Evolutionary conservation across 1,140 invertebrate genomes (phyloP), one percentile per base, ranked within the genome.

Genomic region (Antheraea mylitta): DNA sequence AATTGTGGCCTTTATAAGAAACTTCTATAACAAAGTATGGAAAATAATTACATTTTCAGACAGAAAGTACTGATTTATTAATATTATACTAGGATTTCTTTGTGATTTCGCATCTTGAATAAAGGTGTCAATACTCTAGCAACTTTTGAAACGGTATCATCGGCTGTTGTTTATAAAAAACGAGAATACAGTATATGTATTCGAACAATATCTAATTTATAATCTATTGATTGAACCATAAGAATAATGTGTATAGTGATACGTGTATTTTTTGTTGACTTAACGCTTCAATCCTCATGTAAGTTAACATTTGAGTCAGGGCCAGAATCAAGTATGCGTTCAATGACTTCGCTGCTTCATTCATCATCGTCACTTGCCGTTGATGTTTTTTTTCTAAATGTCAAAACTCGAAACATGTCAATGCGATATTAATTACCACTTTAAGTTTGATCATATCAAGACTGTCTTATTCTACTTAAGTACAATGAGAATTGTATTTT

Each of bases 341-440:
- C 64, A 65, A 48, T 65, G 64, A 65, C 64, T 65, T 42, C 38
- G 19, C 64, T 65, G 18, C 48, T 65, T 65, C 64, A 65, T 65
- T 63, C 64, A 48, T 65, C 64, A 65, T 65, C 37, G 38, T 42
- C 38, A 42, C 38, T 42, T 42, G 38, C 8, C 38, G 38, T 42
- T 8, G 38, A 42, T 38, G 18, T 13, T 18, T 18, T 53, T 45
- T 48, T 65, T 61, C 60, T 42, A 10, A 63, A 63, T 37, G 61
- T 63, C 61, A 18, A 63, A 63, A 37, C 45, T 63, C 61, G 37
- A 63, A 63, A 37, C 45, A 42, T 42, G 38, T 53, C 45, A 53
- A 61, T 61, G 60, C 8, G 60, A 30, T 61, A 22, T 22, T 61
- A 61, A 61, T 61, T 61, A 61, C 11, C 9, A 16, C 6, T 53